Evolutionary conservation across 2,113 vertebrate genomes (phyloP).

Genomic region (Scalopus aquaticus): DNA sequence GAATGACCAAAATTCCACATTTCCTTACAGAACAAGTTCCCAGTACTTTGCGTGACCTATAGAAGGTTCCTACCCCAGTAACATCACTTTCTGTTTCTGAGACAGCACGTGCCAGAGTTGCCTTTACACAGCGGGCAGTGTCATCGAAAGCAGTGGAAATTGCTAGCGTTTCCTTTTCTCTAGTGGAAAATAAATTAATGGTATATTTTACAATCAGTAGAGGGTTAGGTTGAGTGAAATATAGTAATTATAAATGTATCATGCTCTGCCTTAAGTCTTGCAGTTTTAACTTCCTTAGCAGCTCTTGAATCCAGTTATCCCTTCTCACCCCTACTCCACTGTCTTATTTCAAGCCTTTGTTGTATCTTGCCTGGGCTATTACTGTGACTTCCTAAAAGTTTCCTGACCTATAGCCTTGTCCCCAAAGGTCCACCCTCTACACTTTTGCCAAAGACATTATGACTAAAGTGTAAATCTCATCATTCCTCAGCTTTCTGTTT

Average conservation of each 20-base stretch:
- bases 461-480: background rate
- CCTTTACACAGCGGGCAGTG: background rate
- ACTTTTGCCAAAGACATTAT: background rate
- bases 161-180: background rate
- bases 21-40: background rate
- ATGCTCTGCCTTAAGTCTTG: background rate
- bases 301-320: background rate
- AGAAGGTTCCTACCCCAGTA: background rate
- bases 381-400: background rate
- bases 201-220: background rate
- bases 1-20: background rate
- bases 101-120: rapidly evolving
- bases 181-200: background rate
- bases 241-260: background rate
- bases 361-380: background rate
- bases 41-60: background rate
- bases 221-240: background rate
- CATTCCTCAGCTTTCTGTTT: background rate
- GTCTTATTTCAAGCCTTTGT: background rate
- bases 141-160: background rate
- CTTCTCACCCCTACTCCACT: background rate
- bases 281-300: background rate
- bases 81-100: background rate
- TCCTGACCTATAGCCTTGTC: background rate
- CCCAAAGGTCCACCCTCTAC: background rate